Evolutionary conservation across 2,888 invertebrate genomes (phyloP), one percentile per base, ranked within the genome.

Genomic region (Polydrusus pterygomalis): DNA sequence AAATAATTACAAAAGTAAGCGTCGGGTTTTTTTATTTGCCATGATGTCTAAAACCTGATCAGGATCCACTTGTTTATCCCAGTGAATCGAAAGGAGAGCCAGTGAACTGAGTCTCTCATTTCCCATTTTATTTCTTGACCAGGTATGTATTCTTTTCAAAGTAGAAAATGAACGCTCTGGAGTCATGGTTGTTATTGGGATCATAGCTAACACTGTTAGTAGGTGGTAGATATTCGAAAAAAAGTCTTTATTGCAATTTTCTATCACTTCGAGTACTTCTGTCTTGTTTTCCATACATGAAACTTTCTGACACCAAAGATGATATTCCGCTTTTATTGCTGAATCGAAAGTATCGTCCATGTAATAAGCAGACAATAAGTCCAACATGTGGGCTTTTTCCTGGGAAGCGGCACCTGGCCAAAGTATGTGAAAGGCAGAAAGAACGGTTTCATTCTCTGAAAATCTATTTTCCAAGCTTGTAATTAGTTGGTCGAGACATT

Each of bases 211-310:
- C 63, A 40, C 63, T 63, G 40, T 63, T 63, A 8, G 63, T 63
- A 63, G 17, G 40, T 15, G 63, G 17, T 38, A 63, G 38, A 30
- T 63, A 63, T 63, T 63, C 38, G 34, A 13, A 63, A 63, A 63
- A 63, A 63, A 18, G n/a, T 38, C 5, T 40, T 38, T 63, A 30
- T 63, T 63, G 63, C 63, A 63, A 63, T 11, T 63, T 63, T 5
- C 63, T n/a, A n/a, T n/a, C n/a, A 63, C 63, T 38, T 63, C 63
- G n/a, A 63, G 63, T 63, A 63, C 63, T 63, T 63, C 40, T 63
- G 63, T 38, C 6, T 63, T 63, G 63, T 63, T 63, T 63, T 40
- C 7, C n/a, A 63, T 63, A 38, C 7, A 43, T 43, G 40, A 43
- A 43, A 43, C 40, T 43, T 43, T 43, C 10, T 43, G 3, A 10